phyloP scores from a whole-genome alignment of 2,797 vertebrate species.

The Eidolon dupreanum region DNA sequence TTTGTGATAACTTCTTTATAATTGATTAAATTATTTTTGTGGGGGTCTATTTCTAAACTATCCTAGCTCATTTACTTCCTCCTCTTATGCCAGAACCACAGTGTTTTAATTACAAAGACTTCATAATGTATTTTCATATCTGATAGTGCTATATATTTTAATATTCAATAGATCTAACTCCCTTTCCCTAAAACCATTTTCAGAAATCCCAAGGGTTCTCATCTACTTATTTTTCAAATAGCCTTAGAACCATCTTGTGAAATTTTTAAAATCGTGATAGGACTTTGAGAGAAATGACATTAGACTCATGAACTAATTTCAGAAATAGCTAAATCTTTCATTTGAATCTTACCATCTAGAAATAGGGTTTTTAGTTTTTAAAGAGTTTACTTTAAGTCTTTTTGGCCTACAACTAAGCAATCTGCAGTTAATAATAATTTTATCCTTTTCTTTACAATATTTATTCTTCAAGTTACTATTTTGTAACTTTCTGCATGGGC shows the following conservation, averaged over 20 bases:
- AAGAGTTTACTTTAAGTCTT: neutral
- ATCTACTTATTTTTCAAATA: neutral
- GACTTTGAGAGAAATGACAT: neutral
- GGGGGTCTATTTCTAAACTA: constrained; percentile 14
- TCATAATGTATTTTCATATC: constrained; percentile 17
- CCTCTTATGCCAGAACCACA: neutral
- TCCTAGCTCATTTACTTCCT: neutral
- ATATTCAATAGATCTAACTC: neutral
- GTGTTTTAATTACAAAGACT: constrained; percentile 49
- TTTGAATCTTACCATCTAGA: neutral
- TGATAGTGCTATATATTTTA: neutral
- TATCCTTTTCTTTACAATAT: neutral
- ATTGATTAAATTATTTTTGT: constrained; percentile 61
- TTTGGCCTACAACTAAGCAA: neutral
- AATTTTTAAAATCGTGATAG: neutral
- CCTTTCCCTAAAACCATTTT: neutral
- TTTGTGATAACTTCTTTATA: constrained; percentile 49
- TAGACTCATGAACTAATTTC: neutral
- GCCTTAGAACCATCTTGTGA: neutral
- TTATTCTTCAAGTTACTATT: neutral
- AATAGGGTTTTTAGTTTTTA: neutral
- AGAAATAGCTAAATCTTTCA: neutral
- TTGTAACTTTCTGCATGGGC: neutral
- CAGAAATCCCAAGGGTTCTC: neutral
- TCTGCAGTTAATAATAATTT: neutral